Conservation (phyloP, 2,888 invertebrate genomes). For the Bombylius major region DNA sequence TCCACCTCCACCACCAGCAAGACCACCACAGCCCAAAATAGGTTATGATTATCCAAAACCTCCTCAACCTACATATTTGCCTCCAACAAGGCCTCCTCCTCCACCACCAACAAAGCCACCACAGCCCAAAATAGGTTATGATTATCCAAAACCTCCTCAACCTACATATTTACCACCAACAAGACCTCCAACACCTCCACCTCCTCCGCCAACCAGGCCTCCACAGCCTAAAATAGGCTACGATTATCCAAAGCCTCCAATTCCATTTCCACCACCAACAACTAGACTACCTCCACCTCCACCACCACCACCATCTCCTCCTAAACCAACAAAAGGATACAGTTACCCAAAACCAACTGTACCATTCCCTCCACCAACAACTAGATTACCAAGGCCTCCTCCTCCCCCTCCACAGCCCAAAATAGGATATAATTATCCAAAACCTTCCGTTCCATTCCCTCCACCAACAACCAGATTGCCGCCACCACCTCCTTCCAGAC, state of each 20-base stretch:
- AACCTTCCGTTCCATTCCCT: neutral
- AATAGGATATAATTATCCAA: constrained; percentile 1
- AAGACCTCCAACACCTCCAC: constrained; percentile 15
- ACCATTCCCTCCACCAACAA: constrained; percentile 7
- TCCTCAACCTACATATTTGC: constrained; percentile 12
- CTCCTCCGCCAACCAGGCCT: constrained; percentile 11
- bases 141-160: constrained; percentile 1
- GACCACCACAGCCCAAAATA: constrained; percentile 12
- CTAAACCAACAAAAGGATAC: constrained; percentile 3
- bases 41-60: no score
- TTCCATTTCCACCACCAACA: neutral
- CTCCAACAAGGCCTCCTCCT: constrained; percentile 12
- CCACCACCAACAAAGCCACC: constrained; percentile 11
- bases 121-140: constrained; percentile 4
- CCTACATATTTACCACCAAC: neutral
- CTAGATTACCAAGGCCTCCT: constrained; percentile 16
- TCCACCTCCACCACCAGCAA: constrained; percentile 14
- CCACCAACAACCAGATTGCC: neutral
- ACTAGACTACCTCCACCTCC: constrained; percentile 6
- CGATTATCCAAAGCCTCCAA: neutral
- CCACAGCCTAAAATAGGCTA: constrained; percentile 6
- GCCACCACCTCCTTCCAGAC: neutral
- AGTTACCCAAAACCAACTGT: constrained; percentile 6
- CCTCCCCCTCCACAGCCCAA: constrained; percentile 16
- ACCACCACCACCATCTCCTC: constrained; percentile 3